phyloP scores from a whole-genome alignment of 2,113 vertebrate genomes.

The Periophthalmodon schlosseri region DNA sequence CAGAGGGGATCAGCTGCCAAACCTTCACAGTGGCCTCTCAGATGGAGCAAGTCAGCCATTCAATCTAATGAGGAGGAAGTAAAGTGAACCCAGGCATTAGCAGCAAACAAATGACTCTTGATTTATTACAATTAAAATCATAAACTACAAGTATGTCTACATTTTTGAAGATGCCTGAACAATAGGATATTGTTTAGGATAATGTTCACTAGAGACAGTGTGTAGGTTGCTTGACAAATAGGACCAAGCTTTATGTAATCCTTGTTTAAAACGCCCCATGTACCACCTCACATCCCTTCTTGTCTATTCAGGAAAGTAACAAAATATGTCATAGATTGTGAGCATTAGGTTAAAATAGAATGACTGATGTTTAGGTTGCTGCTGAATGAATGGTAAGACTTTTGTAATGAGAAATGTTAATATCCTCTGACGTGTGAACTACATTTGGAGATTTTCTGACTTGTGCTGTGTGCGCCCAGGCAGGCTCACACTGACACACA shows the following conservation, averaged over 20 bases:
- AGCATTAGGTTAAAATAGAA: not conserved
- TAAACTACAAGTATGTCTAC: not conserved
- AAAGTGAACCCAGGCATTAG: constrained; percentile 20
- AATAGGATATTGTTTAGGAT: too few relatives aligned
- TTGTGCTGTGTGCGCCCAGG: constrained; percentile 17
- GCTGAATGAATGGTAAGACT: not conserved
- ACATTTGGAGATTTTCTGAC: constrained; percentile 23
- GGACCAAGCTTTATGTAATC: not conserved
- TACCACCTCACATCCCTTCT: not conserved
- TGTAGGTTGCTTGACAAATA: too few relatives aligned
- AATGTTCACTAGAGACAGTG: too few relatives aligned
- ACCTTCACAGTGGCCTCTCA: constrained; percentile 53
- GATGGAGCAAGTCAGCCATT: constrained; percentile 60
- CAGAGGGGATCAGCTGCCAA: constrained; percentile 66
- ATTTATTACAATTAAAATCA: not conserved
- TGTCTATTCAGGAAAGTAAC: not conserved
- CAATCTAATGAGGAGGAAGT: constrained; percentile 55
- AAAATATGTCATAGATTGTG: not conserved
- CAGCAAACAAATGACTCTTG: constrained; percentile 7
- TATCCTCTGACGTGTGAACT: constrained; percentile 3
- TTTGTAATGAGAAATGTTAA: constrained; percentile 2
- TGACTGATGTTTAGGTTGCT: not conserved
- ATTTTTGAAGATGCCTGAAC: not conserved
- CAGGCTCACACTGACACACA: constrained; percentile 36
- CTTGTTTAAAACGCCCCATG: not conserved